Conservation (phyloP, 1,140 invertebrate genomes). For the Nasonia longicornis region DNA sequence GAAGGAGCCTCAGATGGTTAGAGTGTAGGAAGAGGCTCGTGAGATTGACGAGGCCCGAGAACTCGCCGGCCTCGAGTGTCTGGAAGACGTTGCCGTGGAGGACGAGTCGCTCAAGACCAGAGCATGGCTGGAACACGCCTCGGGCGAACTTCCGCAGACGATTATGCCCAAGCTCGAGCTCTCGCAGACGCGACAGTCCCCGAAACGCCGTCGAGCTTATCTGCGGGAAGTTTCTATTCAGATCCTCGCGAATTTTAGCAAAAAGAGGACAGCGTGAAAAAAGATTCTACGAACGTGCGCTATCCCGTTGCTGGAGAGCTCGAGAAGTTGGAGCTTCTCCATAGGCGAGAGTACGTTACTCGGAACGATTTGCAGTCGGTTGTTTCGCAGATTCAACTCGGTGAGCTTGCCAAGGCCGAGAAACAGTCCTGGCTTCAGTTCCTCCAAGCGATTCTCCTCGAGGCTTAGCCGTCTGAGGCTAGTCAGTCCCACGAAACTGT, state of each 20-base stretch:
- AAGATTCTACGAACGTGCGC: constrained; percentile 50
- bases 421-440: constrained; percentile 71
- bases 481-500: constrained; percentile 74
- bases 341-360: constrained; percentile 73
- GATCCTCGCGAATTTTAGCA: too few species aligned
- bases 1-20: constrained; percentile 71
- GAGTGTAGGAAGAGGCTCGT: constrained; percentile 75
- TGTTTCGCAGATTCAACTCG: constrained; percentile 75
- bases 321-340: constrained; percentile 60
- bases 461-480: constrained; percentile 78
- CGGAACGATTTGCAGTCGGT: constrained; percentile 70
- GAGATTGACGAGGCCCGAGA: constrained; percentile 71
- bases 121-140: constrained; percentile 66
- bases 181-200: constrained; percentile 66
- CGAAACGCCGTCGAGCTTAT: constrained; percentile 65
- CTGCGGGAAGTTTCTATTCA: constrained; percentile 15
- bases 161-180: constrained; percentile 74
- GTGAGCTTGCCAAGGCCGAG: constrained; percentile 68
- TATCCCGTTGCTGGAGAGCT: constrained; percentile 70
- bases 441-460: constrained; percentile 77
- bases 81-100: constrained; percentile 74
- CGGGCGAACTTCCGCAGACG: constrained; percentile 68
- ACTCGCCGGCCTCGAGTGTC: constrained; percentile 67
- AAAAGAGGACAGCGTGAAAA: background rate
- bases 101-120: constrained; percentile 71